Percentiles rank a stretch among this genome's conserved stretches.
These are phyloP conservation scores for Gerris buenoi DNA, from an alignment of 1,140 invertebrate genomes.

Conservation along the genomic window DNA sequence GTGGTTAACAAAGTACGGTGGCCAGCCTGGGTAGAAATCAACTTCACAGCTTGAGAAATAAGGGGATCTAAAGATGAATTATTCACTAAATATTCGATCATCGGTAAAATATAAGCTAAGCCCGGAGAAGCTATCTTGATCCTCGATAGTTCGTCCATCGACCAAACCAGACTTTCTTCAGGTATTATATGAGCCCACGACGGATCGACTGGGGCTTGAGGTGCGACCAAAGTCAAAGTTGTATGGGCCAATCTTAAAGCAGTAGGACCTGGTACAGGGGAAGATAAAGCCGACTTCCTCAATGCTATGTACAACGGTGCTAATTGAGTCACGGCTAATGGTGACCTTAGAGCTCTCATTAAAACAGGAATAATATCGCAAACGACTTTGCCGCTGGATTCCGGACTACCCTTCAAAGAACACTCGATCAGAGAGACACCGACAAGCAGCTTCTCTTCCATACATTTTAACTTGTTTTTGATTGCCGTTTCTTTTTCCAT, in stretches of 20 bases:
- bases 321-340: slow-evolving; percentile 48
- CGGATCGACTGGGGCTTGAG: slow-evolving; percentile 57
- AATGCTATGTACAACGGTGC: slow-evolving; percentile 44
- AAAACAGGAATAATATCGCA: slow-evolving; percentile 41
- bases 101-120: slow-evolving; percentile 16
- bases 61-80: not conserved
- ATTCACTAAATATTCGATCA: slow-evolving; percentile 1
- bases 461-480: slow-evolving; percentile 47
- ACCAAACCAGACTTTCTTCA: slow-evolving; percentile 33
- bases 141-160: slow-evolving; percentile 21
- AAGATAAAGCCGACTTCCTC: slow-evolving; percentile 22
- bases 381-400: not conserved
- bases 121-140: slow-evolving; percentile 12
- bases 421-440: not conserved
- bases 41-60: slow-evolving; percentile 10
- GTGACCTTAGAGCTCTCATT: slow-evolving; percentile 45
- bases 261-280: not conserved
- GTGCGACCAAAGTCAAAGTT: slow-evolving; percentile 53
- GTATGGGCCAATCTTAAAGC: slow-evolving; percentile 38
- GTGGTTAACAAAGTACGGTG: slow-evolving; percentile 23
- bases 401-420: not conserved
- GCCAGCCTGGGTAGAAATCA: slow-evolving; percentile 12
- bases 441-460: not conserved
- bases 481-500: slow-evolving; percentile 70
- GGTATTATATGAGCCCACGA: slow-evolving; percentile 64